Base-by-base conservation (phyloP, 92 coral and sea anemone species). In the Zoanthus solanderi region DNA sequence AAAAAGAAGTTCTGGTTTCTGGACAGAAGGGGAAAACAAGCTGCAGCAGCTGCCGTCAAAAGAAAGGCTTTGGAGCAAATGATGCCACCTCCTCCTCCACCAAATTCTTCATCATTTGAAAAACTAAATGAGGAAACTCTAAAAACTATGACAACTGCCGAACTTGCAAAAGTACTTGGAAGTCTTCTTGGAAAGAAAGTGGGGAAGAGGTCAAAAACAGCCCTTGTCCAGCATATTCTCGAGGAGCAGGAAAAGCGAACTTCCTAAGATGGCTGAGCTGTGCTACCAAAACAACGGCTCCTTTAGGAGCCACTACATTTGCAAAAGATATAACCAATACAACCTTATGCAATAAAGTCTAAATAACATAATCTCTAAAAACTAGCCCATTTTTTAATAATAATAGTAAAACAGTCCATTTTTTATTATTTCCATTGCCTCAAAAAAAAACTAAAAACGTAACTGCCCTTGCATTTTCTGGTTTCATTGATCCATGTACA, bases 141-240 rank as follows among this genome's bases (percentile, higher is more conserved):
- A 31, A 65, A 65, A 65, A 2, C 2, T 28, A 65, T 65, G 71
- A 65, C 71, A 17, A 31, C n/a, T 30, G 71, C 32, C 17, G 71
- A 65, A 65, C 71, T 65, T n/a, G 15, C 71, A 65, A 65, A 31
- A 5, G 71, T 65, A 0, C 71, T 65, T n/a, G 17, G 31, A 65
- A 65, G n/a, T 31, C 71, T 65, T 28, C 71, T 65, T 30, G 71
- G 71, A 65, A 65, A 65, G n/a, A 65, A 31, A n/a, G 71, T 65
- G n/a, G 71, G 71, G n/a, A 65, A 65, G 71, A 30, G 71, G 31
- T 31, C 17, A 10, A 65, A 65, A 31, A 65, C 71, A 65, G 71
- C 71, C 71, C 71, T 65, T 65, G 32, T 65, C 4, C 71, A 65
- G 71, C 71, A 65, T 7, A 65, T 65, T 57, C 63, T 57, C 15